Evolutionary conservation across 2,888 invertebrate genomes (phyloP).

Genomic region (Dryadula phaetusa): DNA sequence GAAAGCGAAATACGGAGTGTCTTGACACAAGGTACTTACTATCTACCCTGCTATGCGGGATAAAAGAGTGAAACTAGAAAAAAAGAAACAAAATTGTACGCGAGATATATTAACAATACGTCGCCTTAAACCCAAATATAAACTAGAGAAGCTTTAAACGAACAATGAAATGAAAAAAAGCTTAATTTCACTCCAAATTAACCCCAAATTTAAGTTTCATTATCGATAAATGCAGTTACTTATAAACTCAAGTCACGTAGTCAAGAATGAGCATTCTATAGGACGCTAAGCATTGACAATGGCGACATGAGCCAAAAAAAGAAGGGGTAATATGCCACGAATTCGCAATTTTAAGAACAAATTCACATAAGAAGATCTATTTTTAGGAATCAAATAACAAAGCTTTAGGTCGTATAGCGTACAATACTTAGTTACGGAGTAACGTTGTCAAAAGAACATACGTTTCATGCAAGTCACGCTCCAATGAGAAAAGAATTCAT

Average conservation of each 20-base stretch:
- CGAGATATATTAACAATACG: background rate
- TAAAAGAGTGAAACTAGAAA: too few species aligned
- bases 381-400: slow-evolving; percentile 38
- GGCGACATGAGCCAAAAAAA: slow-evolving; percentile 23
- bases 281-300: slow-evolving; percentile 19
- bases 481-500: slow-evolving; percentile 62
- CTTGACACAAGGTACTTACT: too few species aligned
- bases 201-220: slow-evolving; percentile 1
- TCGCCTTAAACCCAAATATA: background rate
- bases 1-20: too few species aligned
- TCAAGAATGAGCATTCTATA: slow-evolving; percentile 2
- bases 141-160: background rate
- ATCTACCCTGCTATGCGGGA: too few species aligned
- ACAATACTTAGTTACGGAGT: slow-evolving; percentile 48
- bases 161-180: slow-evolving; percentile 8
- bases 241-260: slow-evolving; percentile 14
- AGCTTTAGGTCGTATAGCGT: slow-evolving; percentile 39
- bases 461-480: slow-evolving; percentile 60
- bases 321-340: slow-evolving; percentile 20
- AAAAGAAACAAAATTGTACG: too few species aligned
- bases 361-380: slow-evolving; percentile 20
- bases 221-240: background rate
- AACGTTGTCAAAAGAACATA: slow-evolving; percentile 44
- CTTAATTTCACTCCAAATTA: slow-evolving; percentile 5
- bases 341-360: slow-evolving; percentile 20